Conservation (phyloP, 1,140 invertebrate species). For the Schlechtendalia chinensis region DNA sequence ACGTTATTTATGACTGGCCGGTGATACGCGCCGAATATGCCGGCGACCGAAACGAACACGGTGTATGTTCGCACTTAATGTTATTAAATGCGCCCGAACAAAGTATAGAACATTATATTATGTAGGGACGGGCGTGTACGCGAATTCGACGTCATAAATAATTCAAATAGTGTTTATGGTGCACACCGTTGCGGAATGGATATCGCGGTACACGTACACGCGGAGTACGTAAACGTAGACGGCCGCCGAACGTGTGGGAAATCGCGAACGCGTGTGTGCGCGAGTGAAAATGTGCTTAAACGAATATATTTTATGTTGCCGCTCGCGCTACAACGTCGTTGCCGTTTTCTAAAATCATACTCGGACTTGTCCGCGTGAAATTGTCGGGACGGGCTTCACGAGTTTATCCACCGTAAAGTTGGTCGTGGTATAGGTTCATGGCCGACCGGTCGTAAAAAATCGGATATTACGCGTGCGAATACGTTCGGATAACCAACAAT, state of each 20-base stretch:
- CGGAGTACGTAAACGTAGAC: too few relatives aligned
- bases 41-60: not conserved
- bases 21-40: not conserved
- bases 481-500: too few relatives aligned
- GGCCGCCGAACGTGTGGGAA: not conserved
- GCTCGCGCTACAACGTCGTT: too few relatives aligned
- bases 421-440: too few relatives aligned
- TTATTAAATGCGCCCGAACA: constrained; percentile 1
- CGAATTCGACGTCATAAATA: constrained; percentile 33
- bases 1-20: not conserved
- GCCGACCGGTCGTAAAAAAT: too few relatives aligned
- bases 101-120: not conserved
- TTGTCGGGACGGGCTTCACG: too few relatives aligned
- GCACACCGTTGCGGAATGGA: not conserved
- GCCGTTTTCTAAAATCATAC: too few relatives aligned
- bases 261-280: not conserved
- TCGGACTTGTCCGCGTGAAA: too few relatives aligned
- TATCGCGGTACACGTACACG: too few relatives aligned
- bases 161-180: constrained; percentile 17
- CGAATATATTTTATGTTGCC: not conserved
- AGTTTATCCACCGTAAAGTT: too few relatives aligned
- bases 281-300: too few relatives aligned
- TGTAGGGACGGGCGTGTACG: not conserved
- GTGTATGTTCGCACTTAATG: not conserved
- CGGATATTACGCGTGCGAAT: too few relatives aligned